phyloP scores from a whole-genome alignment of 2,113 vertebrate species.

The Platysteira castanea region DNA sequence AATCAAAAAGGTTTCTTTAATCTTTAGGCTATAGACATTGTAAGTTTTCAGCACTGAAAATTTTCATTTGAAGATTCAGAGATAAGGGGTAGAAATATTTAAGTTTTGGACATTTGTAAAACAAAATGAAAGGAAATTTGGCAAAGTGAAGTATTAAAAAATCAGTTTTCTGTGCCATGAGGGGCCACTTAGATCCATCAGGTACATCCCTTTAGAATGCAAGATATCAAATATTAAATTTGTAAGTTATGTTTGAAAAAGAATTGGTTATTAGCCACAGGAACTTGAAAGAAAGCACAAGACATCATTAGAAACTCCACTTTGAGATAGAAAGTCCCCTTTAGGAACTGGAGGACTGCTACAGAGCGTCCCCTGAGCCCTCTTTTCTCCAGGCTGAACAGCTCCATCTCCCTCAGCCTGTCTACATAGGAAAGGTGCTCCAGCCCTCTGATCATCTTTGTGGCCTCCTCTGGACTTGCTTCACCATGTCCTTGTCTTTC shows the following conservation, averaged over 20 bases:
- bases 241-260: neutral
- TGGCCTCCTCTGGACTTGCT: neutral
- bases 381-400: neutral
- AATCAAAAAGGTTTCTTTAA: neutral
- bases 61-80: neutral
- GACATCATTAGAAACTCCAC: neutral
- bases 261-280: neutral
- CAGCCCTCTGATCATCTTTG: neutral
- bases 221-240: neutral
- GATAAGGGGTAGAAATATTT: neutral
- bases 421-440: accelerated
- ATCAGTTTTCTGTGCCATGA: neutral
- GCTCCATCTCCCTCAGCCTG: accelerated
- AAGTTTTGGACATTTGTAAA: neutral
- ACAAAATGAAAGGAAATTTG: neutral
- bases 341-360: neutral
- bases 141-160: neutral
- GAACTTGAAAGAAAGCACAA: neutral
- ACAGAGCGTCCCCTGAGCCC: neutral
- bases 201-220: neutral
- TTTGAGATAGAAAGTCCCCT: neutral
- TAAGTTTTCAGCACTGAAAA: neutral
- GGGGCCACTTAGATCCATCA: neutral
- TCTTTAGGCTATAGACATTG: neutral
- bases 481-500: neutral